Evolutionary conservation across 1,140 invertebrate genomes (phyloP), one percentile per base, ranked within the genome.

Genomic region (Parasteatoda tepidariorum): DNA sequence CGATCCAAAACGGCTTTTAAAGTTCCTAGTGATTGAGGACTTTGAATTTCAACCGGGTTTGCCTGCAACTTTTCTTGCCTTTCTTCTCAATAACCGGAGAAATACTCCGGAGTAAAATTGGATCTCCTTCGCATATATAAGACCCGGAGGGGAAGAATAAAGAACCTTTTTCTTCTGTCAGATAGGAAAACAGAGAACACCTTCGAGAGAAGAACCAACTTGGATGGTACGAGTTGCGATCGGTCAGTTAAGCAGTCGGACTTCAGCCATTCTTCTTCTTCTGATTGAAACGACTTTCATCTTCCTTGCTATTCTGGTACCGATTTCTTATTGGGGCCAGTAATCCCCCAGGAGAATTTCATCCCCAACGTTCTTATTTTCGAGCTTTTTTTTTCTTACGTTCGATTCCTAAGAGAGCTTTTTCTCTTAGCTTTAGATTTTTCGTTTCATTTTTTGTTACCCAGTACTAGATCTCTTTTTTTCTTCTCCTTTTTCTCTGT

Each of bases 71-170:
- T 48, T 48, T 48, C 18, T 18, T 48, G 31, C 22, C 28, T 7
- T 48, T 18, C 28, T 34, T 68, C 26, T 31, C 67, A 57, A 33
- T 31, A 57, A 31, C 41, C 28, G 26, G 11, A 48, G 26, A 57
- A 71, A 71, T 71, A 71, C 68, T 57, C 48, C 31, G 48, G 68
- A 71, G 48, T 55, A 75, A 62, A 75, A 75, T 75, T 75, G 73
- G 54, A 75, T 75, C 57, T 62, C 73, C 31, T 33, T 62, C 57
- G 57, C 73, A 62, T 62, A 62, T 62, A 75, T 62, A 62, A 62
- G 33, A 75, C 34, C 57, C 28, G 57, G 33, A 75, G 31, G 73
- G 57, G 30, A 62, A 30, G 54, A 38, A 75, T 62, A 75, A 75
- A 62, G 57, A 75, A 30, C 41, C 26, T 74, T 22, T 31, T 62